These are phyloP conservation scores for Drosophila multiciliata DNA, from an alignment of 2,888 invertebrate genomes.

Conservation along the genomic window DNA sequence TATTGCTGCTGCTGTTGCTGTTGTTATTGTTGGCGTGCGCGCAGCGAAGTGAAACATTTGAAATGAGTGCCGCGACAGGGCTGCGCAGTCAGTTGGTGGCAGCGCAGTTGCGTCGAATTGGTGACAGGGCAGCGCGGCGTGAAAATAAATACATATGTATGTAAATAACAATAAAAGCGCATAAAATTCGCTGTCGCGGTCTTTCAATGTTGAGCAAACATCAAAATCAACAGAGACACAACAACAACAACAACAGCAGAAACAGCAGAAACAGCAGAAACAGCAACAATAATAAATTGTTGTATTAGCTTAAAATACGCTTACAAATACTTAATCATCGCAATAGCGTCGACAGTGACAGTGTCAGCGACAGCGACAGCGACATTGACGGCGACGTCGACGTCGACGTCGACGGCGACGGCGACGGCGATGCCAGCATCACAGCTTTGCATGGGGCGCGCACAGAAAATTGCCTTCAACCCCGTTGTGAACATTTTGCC, in stretches of 20 bases:
- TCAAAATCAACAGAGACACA: conserved; percentile 11
- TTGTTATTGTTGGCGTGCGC: conserved; percentile 69
- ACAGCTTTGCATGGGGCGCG: conserved; percentile 48
- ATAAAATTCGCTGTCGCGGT: conserved; percentile 26
- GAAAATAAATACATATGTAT: conserved; percentile 52
- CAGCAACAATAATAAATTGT: conserved; percentile 39
- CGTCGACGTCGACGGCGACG: neutral
- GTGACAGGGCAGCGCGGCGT: conserved; percentile 72
- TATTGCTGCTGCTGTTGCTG: conserved; percentile 3
- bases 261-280: conserved; percentile 1
- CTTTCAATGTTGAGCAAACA: conserved; percentile 68
- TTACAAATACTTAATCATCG: conserved; percentile 57
- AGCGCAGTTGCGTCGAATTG: conserved; percentile 31
- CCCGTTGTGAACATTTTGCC: neutral
- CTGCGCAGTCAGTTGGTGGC: conserved; percentile 33
- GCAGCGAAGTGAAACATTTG: conserved; percentile 80
- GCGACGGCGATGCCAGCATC: conserved; percentile 6
- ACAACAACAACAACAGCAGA: neutral
- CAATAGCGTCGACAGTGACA: conserved; percentile 16
- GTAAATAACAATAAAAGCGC: conserved; percentile 65
- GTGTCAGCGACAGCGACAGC: too few relatives aligned
- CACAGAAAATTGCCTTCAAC: conserved; percentile 6
- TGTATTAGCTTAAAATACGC: conserved; percentile 41
- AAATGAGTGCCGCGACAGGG: conserved; percentile 26
- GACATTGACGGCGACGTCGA: neutral